Conservation (phyloP, 2,113 vertebrate genomes). For the Panthera uncia region DNA sequence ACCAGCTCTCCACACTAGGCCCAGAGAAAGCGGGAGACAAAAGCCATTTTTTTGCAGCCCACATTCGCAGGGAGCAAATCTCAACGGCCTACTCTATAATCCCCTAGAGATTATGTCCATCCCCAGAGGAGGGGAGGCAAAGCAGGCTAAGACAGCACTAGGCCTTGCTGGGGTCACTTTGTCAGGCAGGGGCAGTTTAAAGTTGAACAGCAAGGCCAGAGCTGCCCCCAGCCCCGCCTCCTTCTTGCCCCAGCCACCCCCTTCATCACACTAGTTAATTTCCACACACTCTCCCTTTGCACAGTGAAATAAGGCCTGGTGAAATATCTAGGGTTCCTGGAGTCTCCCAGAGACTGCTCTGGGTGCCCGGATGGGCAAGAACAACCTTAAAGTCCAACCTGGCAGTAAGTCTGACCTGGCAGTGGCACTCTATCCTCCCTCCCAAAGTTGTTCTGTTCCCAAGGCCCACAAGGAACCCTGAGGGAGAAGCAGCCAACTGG, state of each 20-base stretch:
- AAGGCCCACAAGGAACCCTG: slow-evolving; percentile 54
- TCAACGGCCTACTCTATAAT: slow-evolving; percentile 74
- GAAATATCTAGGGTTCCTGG: background rate
- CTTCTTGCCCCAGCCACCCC: slow-evolving; percentile 55
- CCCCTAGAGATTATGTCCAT: slow-evolving; percentile 73
- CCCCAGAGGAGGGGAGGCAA: slow-evolving; percentile 63
- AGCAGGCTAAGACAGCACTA: slow-evolving; percentile 70
- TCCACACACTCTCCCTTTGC: slow-evolving; percentile 55
- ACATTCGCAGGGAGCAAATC: slow-evolving; percentile 71
- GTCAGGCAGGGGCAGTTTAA: slow-evolving; percentile 54
- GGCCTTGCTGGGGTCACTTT: slow-evolving; percentile 70
- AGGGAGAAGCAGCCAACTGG: slow-evolving; percentile 24
- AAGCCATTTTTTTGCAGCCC: slow-evolving; percentile 79
- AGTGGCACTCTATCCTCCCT: slow-evolving; percentile 26
- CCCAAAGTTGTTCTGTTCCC: slow-evolving; percentile 61
- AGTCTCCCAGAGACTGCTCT: slow-evolving; percentile 33
- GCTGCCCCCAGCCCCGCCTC: slow-evolving; percentile 61
- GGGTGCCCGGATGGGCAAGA: background rate
- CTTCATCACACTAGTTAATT: slow-evolving; percentile 49
- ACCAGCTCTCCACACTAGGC: slow-evolving; percentile 50
- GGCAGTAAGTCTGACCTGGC: slow-evolving; percentile 57
- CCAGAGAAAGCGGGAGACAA: slow-evolving; percentile 69
- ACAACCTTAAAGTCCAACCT: slow-evolving; percentile 70
- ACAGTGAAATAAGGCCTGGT: slow-evolving; percentile 33
- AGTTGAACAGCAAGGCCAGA: slow-evolving; percentile 59